Evolutionary conservation across 2,113 vertebrate species (phyloP), one percentile per base, ranked within the genome.

Genomic region (Muscicapa adusta): DNA sequence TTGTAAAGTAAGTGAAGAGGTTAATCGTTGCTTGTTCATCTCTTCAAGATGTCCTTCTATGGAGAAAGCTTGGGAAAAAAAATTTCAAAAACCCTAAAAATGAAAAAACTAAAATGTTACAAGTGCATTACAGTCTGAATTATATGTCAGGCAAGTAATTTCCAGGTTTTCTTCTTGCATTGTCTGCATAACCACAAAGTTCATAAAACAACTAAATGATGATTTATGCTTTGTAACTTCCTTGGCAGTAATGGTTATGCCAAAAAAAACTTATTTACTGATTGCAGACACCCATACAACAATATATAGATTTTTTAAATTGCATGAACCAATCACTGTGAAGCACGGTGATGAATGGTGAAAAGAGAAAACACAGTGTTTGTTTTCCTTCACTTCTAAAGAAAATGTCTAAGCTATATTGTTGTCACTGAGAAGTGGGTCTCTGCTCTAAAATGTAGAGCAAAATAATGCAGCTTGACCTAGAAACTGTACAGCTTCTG

Each of bases 401-500:
- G 17, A 40, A 54, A 88, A 67, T 86, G 43, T 47, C 45, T 36
- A 61, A 94, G 43, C 48, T 66, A 15, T 79, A 60, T 40, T 77
- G 54, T 73, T 85, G 58, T 74, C 80, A 80, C 62, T 73, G 70
- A 76, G 60, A 94, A 96, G 65, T 93, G 67, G 40, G 72, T 90
- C 65, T 94, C 84, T 34, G 48, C 65, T 85, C 67, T 91, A 72
- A 91, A 96, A 96, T 85, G 58, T 60, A 79, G 89, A 96, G 80
- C 90, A 96, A 95, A 96, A 91, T 88, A 77, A 81, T 20, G 43
- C 48, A 42, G 57, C 62, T 56, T 96, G 95, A 94, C 90, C 93
- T 94, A 93, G 85, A 97, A 96, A 95, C 79, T 26, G 70, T 57
- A 54, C 57, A 50, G 79, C 88, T 93, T 95, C 94, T 97, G 76